Evolutionary conservation across 2,797 vertebrate genomes (phyloP), one percentile per base, ranked within the genome.

Genomic region (Onychomys torridus): DNA sequence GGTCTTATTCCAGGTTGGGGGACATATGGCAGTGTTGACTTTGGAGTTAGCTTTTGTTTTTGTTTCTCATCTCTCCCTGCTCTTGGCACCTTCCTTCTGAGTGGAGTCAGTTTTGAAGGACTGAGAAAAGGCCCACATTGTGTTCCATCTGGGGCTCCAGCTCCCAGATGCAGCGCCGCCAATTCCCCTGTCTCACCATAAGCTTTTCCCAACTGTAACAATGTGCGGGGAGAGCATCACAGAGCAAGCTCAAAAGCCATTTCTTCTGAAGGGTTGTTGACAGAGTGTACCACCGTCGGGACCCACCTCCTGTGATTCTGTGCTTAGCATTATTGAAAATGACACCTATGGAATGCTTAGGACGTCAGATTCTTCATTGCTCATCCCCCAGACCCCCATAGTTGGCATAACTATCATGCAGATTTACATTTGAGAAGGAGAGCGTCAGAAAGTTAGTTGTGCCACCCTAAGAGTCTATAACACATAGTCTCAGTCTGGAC

Each of bases 1-100:
- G 96, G 73, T 95, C 12, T 97, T 59, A 37, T 89, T 94, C 95
- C 95, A 97, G 69, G 69, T 92, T 91, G 92, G 89, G 75, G 75
- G 79, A 93, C 93, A 96, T 89, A 94, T 69, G 96, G 92, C 78
- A 92, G 46, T 55, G 27, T 79, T 89, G 46, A 55, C 81, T 96
- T 93, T 19, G 3, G 86, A 94, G 57, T 32, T 78, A 87, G n/a
- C 69, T 97, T 93, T 92, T 85, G 91, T 84, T 96, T 96, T 94
- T 93, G 90, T 96, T 96, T 96, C 83, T 86, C 65, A 0, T 95
- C 83, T 95, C 84, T 93, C 85, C 49, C 77, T 92, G 2, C 27
- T 95, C 89, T 90, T 96, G 96, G 95, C 67, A 63, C 67, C 91
- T 55, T 91, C 92, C 76, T 92, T 90, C 82, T 84, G 52, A 89